Evolutionary conservation across 2,797 vertebrate genomes (phyloP).

Genomic region (Sarcophilus harrisii): DNA sequence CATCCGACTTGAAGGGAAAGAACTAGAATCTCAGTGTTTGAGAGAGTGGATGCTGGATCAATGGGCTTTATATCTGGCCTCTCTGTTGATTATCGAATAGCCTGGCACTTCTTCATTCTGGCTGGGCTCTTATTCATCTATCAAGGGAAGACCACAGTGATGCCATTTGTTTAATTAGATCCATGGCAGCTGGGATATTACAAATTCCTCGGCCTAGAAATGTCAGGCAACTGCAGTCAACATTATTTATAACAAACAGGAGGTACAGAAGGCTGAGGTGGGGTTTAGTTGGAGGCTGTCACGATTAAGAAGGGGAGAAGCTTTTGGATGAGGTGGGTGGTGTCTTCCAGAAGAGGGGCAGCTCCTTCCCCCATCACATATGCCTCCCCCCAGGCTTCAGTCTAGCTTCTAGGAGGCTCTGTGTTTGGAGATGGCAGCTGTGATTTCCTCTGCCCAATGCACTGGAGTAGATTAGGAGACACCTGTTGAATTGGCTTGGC

Average conservation of each 20-base stretch:
- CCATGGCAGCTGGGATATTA: not conserved
- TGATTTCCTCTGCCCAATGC: not conserved
- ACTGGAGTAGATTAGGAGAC: not conserved
- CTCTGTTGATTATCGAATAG: not conserved
- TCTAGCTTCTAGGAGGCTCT: not conserved
- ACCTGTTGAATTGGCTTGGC: not conserved
- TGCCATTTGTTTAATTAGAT: not conserved
- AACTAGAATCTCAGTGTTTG: not conserved
- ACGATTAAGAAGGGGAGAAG: not conserved
- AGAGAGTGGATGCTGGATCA: not conserved
- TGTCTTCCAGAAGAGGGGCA: not conserved
- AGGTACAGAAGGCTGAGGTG: not conserved
- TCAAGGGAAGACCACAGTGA: not conserved
- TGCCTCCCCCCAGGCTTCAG: not conserved
- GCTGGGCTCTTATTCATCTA: not conserved
- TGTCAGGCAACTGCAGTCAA: not conserved
- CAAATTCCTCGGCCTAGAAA: not conserved
- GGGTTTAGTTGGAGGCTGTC: not conserved
- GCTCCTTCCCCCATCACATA: not conserved
- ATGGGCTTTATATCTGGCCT: not conserved
- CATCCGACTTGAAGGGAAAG: not conserved
- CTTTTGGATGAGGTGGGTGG: accelerated
- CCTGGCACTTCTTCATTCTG: not conserved
- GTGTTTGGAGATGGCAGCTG: not conserved
- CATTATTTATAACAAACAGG: not conserved